Evolutionary conservation across 2,113 vertebrate species (phyloP), one percentile per base, ranked within the genome.

Genomic region (Eidolon helvum): DNA sequence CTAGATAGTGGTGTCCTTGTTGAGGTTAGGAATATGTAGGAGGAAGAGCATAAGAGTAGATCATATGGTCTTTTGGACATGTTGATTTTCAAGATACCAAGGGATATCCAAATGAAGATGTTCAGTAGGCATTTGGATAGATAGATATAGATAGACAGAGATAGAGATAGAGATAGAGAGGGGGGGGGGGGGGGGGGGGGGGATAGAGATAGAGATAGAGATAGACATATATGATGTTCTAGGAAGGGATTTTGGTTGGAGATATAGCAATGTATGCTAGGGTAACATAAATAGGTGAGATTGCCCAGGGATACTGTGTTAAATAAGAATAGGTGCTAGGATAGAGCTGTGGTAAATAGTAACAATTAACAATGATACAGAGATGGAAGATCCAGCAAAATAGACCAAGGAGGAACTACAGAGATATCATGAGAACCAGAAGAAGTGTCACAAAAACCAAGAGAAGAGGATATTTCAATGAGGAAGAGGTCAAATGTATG

Each of bases 211-310:
- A n/a, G n/a, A n/a, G n/a, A n/a, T n/a, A n/a, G n/a, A n/a, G n/a
- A n/a, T n/a, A n/a, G n/a, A n/a, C n/a, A n/a, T n/a, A n/a, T 53
- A 72, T 19, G 28, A 68, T 15, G 35, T 69, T 87, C 38, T 85
- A 85, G 28, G 88, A 79, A 79, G 18, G 75, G 5, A 92, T 91
- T 92, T 65, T 68, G 33, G 16, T 93, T 90, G 57, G n/a, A 50
- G 1, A 82, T 82, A 87, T 10, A 83, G 28, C 59, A 12, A 57
- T 74, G 6, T 66, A 83, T 50, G 1, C 18, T 59, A 48, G 66
- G 71, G n/a, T 84, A 96, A 88, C 69, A 18, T 21, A 94, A 95
- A 91, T 94, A 12, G 10, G 12, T 63, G 10, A 94, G 53, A 95
- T 69, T 93, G 8, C 7, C 50, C 53, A 77, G 75, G 8, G 26